Percentiles rank a stretch among this genome's conserved stretches.
These are phyloP conservation scores for Globodera rostochiensis DNA, from an alignment of 1,140 invertebrate genomes.

Conservation along the genomic window DNA sequence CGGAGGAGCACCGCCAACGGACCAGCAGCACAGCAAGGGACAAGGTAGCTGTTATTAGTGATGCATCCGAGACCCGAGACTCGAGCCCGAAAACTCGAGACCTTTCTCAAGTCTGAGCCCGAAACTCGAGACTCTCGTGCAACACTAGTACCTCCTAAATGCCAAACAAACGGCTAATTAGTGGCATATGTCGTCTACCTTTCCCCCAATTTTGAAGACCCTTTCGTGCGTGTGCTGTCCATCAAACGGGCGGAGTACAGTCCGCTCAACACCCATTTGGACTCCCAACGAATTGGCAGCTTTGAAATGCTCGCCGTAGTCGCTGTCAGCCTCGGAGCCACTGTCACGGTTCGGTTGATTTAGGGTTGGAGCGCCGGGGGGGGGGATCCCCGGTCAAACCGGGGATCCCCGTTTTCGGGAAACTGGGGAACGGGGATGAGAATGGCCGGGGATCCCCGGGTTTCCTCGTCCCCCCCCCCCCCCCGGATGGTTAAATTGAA, in stretches of 20 bases:
- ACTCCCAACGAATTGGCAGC: slow-evolving; percentile 17
- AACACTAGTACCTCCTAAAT: too few relatives aligned
- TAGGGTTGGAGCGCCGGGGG: too few relatives aligned
- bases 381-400: too few relatives aligned
- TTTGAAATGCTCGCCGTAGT: slow-evolving; percentile 13
- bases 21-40: background rate
- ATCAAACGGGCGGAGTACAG: slow-evolving; percentile 21
- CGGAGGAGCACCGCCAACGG: background rate
- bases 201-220: background rate
- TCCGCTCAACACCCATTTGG: background rate
- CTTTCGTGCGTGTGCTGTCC: slow-evolving; percentile 19
- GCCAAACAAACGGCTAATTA: background rate
- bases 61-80: too few relatives aligned
- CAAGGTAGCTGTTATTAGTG: background rate
- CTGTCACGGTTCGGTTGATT: slow-evolving; percentile 5
- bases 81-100: too few relatives aligned
- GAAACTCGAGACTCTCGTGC: too few relatives aligned
- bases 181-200: background rate
- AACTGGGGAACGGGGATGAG: too few relatives aligned
- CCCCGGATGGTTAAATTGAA: too few relatives aligned
- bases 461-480: too few relatives aligned
- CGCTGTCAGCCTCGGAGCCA: background rate
- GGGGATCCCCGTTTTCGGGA: too few relatives aligned
- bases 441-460: too few relatives aligned
- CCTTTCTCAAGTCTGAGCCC: too few relatives aligned